Evolutionary conservation across 1,140 invertebrate species (phyloP).

Genomic region (Wasmannia auropunctata): DNA sequence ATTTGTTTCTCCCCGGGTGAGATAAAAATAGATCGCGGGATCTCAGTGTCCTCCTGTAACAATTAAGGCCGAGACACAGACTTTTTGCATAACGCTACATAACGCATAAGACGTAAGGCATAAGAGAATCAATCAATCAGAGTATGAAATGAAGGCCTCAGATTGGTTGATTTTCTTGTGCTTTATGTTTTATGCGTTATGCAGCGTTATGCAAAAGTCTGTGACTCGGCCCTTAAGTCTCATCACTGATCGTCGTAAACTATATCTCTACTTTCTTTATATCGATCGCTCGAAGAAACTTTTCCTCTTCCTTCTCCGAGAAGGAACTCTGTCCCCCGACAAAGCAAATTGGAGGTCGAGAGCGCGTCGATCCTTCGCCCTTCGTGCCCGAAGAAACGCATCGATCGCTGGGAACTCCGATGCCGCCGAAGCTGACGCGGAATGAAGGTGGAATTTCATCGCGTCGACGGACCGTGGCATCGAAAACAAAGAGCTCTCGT

Average conservation of each 20-base stretch:
- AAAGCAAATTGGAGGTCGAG: background rate
- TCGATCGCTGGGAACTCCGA: background rate
- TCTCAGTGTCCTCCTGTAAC: background rate
- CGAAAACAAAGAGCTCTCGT: conserved; percentile 49
- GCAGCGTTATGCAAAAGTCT: too few species aligned
- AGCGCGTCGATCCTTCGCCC: conserved; percentile 10
- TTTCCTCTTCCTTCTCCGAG: background rate
- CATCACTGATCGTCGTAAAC: too few species aligned
- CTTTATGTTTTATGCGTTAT: too few species aligned
- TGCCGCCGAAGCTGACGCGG: background rate
- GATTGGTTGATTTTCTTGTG: too few species aligned
- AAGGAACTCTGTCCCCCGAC: background rate
- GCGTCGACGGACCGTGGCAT: conserved; percentile 41
- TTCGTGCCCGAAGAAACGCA: conserved; percentile 12
- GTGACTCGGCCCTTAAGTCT: too few species aligned
- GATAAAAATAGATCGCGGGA: background rate
- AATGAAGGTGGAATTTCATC: conserved; percentile 54
- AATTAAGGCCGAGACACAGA: too few species aligned
- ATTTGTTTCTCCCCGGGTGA: too few species aligned
- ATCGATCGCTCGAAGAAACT: background rate
- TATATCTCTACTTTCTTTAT: background rate
- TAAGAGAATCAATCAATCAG: too few species aligned
- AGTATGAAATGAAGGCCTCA: too few species aligned
- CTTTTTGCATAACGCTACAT: too few species aligned
- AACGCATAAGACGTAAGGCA: too few species aligned